Conservation (phyloP, 2,888 invertebrate species). For the Drosophila mulleri region DNA sequence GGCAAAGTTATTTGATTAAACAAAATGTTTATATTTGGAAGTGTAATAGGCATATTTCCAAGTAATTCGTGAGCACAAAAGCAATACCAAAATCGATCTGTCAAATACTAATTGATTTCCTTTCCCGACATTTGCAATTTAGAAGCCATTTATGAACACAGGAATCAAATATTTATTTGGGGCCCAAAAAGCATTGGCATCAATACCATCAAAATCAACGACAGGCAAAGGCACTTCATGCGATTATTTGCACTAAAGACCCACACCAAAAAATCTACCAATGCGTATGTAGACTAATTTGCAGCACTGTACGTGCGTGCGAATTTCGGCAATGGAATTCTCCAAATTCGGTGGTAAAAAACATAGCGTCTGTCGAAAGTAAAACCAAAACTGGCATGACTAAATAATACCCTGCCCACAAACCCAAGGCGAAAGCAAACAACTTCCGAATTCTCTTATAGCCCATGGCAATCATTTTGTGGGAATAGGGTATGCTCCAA, state of each 20-base stretch:
- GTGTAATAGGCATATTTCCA: background rate
- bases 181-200: constrained; percentile 30
- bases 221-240: constrained; percentile 52
- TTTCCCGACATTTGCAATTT: constrained; percentile 13
- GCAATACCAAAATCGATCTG: background rate
- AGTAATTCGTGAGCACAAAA: too few species aligned
- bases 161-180: constrained; percentile 26
- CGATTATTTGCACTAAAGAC: constrained; percentile 33
- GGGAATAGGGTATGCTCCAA: constrained; percentile 12
- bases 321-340: constrained; percentile 48
- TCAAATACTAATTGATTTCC: constrained; percentile 31
- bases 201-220: constrained; percentile 63
- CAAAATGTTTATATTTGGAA: constrained; percentile 14
- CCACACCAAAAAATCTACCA: constrained; percentile 8
- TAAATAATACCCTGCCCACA: background rate
- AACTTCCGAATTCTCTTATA: background rate
- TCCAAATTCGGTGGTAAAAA: constrained; percentile 3
- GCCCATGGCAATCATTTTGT: background rate
- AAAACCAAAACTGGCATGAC: background rate
- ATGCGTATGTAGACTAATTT: constrained; percentile 65
- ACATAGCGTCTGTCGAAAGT: too few species aligned
- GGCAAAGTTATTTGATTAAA: background rate
- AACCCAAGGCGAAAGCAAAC: too few species aligned
- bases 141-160: constrained; percentile 4
- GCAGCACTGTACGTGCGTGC: constrained; percentile 69